Base-by-base conservation (phyloP, 2,888 invertebrate genomes). In the Bombylius discolor region DNA sequence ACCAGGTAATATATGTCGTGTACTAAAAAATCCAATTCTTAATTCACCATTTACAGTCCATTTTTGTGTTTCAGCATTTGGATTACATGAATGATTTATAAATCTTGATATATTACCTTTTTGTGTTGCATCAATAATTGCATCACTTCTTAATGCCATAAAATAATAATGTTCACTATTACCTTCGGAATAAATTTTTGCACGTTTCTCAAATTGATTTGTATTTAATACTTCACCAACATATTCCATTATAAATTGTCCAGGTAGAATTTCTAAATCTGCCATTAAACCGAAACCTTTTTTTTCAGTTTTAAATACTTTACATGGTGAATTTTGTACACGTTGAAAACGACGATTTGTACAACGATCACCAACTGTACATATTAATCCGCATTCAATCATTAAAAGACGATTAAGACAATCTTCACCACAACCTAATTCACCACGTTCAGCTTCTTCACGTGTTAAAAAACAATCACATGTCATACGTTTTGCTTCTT, bases 1-100 rank as follows among this genome's bases (percentile, higher is more conserved):
- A 1, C 93, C 93, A 0, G 83, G 81, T 52, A 79, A 72, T 57
- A 99, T 89, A 39, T 83, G 82, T 61, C 87, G 80, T 59, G 85
- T 86, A 63, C 95, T 89, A 74, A 99, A 99, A 77, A 99, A 99
- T 0, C 99, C 99, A 65, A 99, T 92, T 62, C 98, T 79, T 49
- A 97, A 75, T 70, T 94, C 92, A 1, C 92, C 92, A 66, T 91
- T 91, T 0, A 92, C 92, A 0, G 91, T 92, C 92, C 92, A 93
- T 76, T 99, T 99, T 75, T 99, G 97, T 0, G 98, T 98, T 76
- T 95, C 95, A 5, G 96, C 91, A 72, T 99, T 99, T 0, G 99
- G 99, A 65, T 97, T 95, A 71, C 99, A 99, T 49, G 96, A 96
- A 71, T 99, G 99, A 74, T 99, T 99, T 64, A 99, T 96, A 69